Evolutionary conservation across 2,888 invertebrate species (phyloP), one percentile per base, ranked within the genome.

Genomic region (Tolmerus cingulatus): DNA sequence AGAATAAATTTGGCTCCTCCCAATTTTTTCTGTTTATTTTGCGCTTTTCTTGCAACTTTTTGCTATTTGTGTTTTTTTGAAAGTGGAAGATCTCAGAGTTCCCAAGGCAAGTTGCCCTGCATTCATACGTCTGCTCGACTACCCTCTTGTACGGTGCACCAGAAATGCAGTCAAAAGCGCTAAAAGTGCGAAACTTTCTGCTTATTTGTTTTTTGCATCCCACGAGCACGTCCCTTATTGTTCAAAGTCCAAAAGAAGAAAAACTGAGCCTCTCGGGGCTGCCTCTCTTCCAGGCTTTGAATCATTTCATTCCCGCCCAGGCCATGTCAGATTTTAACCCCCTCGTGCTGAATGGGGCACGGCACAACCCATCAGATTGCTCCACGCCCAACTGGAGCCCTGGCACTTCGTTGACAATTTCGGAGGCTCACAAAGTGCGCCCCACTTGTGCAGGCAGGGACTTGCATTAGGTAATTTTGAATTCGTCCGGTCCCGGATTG

Each of bases 301-400:
- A 78, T 78, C 40, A 78, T 43, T 43, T 16, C 51, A 46, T 14
- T 46, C 23, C 12, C 46, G 43, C 43, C 78, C 78, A 78, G 43
- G 43, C 78, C 78, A 43, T 40, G 40, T 37, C 78, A 46, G 78
- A 78, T 43, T 78, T 78, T 78, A 78, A 78, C 78, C 46, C 27
- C 43, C 78, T 40, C 78, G 37, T 7, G 78, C 23, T 43, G 78
- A 43, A 43, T 78, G 78, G 43, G 43, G 43, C 43, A 23, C 5
- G 43, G 23, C 14, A 23, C n/a, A 12, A 19, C 78, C 78, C 78
- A 78, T 43, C 40, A 66, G 14, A 37, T 43, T 78, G 43, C 46
- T 78, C 43, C 43, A 19, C 40, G 43, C 37, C 43, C 43, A 43
- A 78, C 78, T 78, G 37, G n/a, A 12, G 9, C 19, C 23, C 43